Evolutionary conservation across 2,797 vertebrate genomes (phyloP), one percentile per base, ranked within the genome.

Genomic region (Cynodonichthys magdalenae): DNA sequence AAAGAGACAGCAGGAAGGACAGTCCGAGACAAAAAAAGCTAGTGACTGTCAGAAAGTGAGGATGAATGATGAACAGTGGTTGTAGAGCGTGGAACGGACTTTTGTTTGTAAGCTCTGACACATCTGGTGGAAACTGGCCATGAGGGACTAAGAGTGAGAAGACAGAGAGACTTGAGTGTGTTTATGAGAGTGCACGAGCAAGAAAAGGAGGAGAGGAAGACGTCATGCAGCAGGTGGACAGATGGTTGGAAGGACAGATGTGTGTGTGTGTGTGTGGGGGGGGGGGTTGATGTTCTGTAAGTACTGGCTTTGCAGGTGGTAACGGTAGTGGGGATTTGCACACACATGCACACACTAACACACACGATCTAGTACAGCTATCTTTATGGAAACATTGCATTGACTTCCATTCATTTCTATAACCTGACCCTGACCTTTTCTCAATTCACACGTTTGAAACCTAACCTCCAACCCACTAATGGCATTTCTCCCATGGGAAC

Each of bases 81-180:
- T 56, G 62, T 63, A 12, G 60, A 72, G 75, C 68, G 71, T 45
- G 50, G 54, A 71, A 53, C 52, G 58, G 73, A 71, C 63, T 69
- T 77, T 71, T 66, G 44, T 83, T 79, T 80, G 75, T 84, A 82
- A 73, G 74, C 29, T 42, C 42, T 86, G 83, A 87, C 86, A 85
- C 81, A 81, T 84, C 71, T 67, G 83, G 71, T 84, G 74, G 75
- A 74, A 15, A 34, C 53, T 34, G 77, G 78, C 81, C 82, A 77
- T 5, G 44, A 78, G 86, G 75, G 88, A 74, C 58, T 28, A 18
- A 61, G 66, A 44, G 67, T 42, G 19, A 73, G 66, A 66, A 47
- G 59, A 52, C 65, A 3, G 6, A 63, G 52, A 49, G 36, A 61
- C 17, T n/a, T 24, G 73, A 49, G 53, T 15, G 47, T 42, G 47